phyloP scores from a whole-genome alignment of 2,888 invertebrate genomes.

The Drosophila anomalata region DNA sequence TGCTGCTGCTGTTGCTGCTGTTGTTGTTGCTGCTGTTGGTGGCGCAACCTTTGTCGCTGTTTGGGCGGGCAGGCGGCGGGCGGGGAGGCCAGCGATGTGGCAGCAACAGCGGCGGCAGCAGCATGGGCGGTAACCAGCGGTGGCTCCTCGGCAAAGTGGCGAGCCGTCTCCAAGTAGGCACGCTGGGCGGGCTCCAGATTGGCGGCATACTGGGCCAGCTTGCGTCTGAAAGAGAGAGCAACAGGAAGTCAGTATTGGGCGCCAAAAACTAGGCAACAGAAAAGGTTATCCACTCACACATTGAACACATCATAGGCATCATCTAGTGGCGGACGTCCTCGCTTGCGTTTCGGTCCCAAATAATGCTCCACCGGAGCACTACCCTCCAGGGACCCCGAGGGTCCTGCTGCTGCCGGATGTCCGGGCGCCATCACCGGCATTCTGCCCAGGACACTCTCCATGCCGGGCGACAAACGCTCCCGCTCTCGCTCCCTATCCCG shows the following conservation, averaged over 20 bases:
- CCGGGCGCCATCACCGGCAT: constrained; percentile 80
- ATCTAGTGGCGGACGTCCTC: constrained; percentile 89
- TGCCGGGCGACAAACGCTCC: constrained; percentile 51
- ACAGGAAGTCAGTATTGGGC: not conserved
- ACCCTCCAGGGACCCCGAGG: constrained; percentile 36
- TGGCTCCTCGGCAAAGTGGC: constrained; percentile 66
- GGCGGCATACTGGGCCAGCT: constrained; percentile 75
- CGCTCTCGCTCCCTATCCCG: constrained; percentile 39
- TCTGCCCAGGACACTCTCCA: constrained; percentile 55
- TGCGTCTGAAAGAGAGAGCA: constrained; percentile 48
- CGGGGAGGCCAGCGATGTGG: constrained; percentile 63
- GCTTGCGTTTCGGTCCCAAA: constrained; percentile 86
- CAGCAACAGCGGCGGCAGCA: constrained; percentile 10
- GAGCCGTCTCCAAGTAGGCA: constrained; percentile 70
- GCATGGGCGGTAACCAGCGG: constrained; percentile 32
- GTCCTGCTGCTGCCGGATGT: constrained; percentile 57
- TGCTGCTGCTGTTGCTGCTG: constrained; percentile 33
- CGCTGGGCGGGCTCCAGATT: constrained; percentile 74
- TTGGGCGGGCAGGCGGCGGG: constrained; percentile 72
- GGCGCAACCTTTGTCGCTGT: constrained; percentile 70
- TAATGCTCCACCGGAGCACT: constrained; percentile 69
- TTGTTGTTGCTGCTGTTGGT: constrained; percentile 49
- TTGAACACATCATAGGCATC: constrained; percentile 84
- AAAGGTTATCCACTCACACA: constrained; percentile 72
- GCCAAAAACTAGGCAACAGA: too few species aligned